A percentile compares a stretch with the other conserved stretches of the same genome.
phyloP scores from a whole-genome alignment of 2,113 vertebrate species.

The Choloepus hoffmanni region DNA sequence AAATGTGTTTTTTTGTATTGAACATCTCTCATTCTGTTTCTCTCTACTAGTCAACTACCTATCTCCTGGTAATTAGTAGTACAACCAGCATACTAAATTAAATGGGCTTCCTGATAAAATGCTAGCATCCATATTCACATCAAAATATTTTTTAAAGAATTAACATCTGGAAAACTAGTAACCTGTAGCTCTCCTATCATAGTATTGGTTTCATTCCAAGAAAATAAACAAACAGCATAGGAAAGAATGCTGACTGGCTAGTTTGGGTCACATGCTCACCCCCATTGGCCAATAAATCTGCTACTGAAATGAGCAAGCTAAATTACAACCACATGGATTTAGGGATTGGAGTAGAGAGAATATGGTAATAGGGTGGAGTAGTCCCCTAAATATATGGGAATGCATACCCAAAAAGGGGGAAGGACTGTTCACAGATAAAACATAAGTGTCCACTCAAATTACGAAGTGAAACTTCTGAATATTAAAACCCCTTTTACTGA shows the following conservation, averaged over 20 bases:
- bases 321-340: background rate
- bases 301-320: background rate
- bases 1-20: background rate
- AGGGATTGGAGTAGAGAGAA: background rate
- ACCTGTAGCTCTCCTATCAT: background rate
- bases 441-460: background rate
- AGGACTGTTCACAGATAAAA: background rate
- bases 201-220: background rate
- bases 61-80: background rate
- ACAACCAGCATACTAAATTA: background rate
- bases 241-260: background rate
- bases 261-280: background rate
- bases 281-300: background rate
- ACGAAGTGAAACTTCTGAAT: background rate
- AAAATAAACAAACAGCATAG: background rate
- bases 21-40: background rate
- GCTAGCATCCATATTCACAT: background rate
- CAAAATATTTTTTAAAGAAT: slow-evolving; percentile 24
- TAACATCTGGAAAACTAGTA: background rate
- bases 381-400: background rate
- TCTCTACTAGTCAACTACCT: background rate
- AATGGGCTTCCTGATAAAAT: background rate
- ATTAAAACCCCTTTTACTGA: background rate
- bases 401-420: background rate
- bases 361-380: accelerated